Evolutionary conservation across 1,140 invertebrate species (phyloP).

Genomic region (Brachionus sp.): DNA sequence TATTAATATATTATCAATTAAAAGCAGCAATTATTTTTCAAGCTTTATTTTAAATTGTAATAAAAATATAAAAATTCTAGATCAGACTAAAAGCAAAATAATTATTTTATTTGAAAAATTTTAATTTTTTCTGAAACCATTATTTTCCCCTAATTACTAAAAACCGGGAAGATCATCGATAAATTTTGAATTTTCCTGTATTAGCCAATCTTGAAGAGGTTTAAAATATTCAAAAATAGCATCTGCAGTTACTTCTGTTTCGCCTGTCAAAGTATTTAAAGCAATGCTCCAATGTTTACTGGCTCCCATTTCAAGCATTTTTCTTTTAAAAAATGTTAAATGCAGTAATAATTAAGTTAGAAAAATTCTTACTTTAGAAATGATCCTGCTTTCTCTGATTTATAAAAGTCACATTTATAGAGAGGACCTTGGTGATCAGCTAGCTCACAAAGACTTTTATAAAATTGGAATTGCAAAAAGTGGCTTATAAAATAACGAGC

Average conservation of each 20-base stretch:
- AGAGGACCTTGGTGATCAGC: slow-evolving; percentile 72
- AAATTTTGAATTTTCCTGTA: slow-evolving; percentile 65
- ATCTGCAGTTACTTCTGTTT: slow-evolving; percentile 69
- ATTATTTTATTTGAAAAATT: neutral
- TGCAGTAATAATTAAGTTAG: neutral
- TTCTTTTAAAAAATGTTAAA: neutral
- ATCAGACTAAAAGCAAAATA: neutral
- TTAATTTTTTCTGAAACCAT: neutral
- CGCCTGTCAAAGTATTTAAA: slow-evolving; percentile 70
- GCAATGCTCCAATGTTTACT: slow-evolving; percentile 73
- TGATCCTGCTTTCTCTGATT: slow-evolving; percentile 69
- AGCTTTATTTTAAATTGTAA: neutral
- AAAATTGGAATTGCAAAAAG: slow-evolving; percentile 84
- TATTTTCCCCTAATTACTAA: neutral
- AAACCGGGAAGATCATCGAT: neutral
- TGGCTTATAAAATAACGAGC: slow-evolving; percentile 83
- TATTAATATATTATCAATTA: neutral
- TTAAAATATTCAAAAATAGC: slow-evolving; percentile 78
- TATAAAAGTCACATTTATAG: slow-evolving; percentile 83
- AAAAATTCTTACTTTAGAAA: slow-evolving; percentile 47
- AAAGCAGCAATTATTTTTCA: neutral
- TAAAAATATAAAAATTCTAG: neutral
- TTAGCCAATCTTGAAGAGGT: slow-evolving; percentile 73
- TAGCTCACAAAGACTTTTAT: slow-evolving; percentile 73
- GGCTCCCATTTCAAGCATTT: slow-evolving; percentile 62